A percentile compares a stretch with the other conserved stretches of the same genome.
Evolutionary conservation across 2,113 vertebrate species (phyloP).

Genomic region (Phainopepla nitens): DNA sequence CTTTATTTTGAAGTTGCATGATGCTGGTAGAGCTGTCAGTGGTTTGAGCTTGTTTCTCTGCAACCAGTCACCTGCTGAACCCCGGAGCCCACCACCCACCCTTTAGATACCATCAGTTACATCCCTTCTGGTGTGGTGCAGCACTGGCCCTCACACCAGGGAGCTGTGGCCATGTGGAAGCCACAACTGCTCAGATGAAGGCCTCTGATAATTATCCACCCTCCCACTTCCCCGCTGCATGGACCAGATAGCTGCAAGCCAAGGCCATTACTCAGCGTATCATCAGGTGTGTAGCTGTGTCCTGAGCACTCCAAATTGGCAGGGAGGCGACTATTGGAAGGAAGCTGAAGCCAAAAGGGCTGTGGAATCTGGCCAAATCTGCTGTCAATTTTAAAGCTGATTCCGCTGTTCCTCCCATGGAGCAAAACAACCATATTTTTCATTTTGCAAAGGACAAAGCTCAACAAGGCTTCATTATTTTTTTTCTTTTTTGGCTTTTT

Average conservation of each 20-base stretch:
- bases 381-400: not conserved
- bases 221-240: conserved; percentile 23
- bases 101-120: not conserved
- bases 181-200: not conserved
- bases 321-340: conserved; percentile 10
- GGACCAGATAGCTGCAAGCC: conserved; percentile 49
- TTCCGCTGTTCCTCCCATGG: not conserved
- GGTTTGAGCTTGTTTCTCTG: not conserved
- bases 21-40: not conserved
- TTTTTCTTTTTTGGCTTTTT: not conserved
- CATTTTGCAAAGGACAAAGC: conserved; percentile 35
- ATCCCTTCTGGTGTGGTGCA: not conserved
- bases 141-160: not conserved
- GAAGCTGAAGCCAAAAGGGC: conserved; percentile 30
- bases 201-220: not conserved
- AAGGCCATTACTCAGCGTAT: conserved; percentile 38
- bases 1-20: not conserved
- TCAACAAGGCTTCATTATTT: not conserved
- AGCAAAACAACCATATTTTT: conserved; percentile 59
- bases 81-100: not conserved
- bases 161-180: not conserved
- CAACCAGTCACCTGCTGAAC: not conserved
- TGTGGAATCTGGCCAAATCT: not conserved
- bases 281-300: conserved; percentile 57
- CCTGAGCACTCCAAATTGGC: conserved; percentile 30